Base-by-base conservation (phyloP, 2,113 vertebrate species). In the Rhabdomys dilectus region DNA sequence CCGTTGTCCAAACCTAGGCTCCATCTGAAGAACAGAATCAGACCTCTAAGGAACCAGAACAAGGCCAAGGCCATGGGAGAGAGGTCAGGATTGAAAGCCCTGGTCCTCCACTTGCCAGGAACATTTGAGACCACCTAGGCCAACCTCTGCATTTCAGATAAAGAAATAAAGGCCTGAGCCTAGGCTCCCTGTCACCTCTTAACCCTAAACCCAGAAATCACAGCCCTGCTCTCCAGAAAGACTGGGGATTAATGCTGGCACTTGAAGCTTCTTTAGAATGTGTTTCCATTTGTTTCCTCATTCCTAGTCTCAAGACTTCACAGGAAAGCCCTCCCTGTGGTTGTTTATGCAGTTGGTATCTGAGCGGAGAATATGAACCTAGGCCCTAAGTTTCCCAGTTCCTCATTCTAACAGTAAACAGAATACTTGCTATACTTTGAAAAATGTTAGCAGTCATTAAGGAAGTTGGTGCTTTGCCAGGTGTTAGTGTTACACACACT, bases 281-380 rank as follows among this genome's bases (percentile, higher is more conserved):
- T 75, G 45, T 95, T 84, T 76, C 34, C 58, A 45, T 89, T 36
- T 85, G 19, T 70, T 85, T 62, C 51, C 24, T 72, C 66, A 3
- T 91, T 70, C 89, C 45, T 89, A 76, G 93, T 66, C 82, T 76
- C 34, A 89, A 62, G 36, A 64, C 51, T 70, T 88, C 62, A n/a
- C 10, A 36, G 39, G 26, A 85, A 9, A 16, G 26, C 9, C 51
- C 48, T 81, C 42, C 51, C 45, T n/a, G 21, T 42, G 73, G 31
- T 36, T 31, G 7, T 76, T 96, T 31, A 81, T 64, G 9, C 91
- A 70, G 45, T 89, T 13, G 45, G 19, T 1, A 1, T 76, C 56
- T 62, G 7, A 12, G 48, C 9, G 48, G 17, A 53, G 56, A 91
- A 39, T n/a, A 21, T 16, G 53, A 93, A 78, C n/a, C 53, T 56